Percentiles rank a stretch among this genome's conserved stretches.
phyloP scores from a whole-genome alignment of 2,888 invertebrate species.

The Nomada fucata region DNA sequence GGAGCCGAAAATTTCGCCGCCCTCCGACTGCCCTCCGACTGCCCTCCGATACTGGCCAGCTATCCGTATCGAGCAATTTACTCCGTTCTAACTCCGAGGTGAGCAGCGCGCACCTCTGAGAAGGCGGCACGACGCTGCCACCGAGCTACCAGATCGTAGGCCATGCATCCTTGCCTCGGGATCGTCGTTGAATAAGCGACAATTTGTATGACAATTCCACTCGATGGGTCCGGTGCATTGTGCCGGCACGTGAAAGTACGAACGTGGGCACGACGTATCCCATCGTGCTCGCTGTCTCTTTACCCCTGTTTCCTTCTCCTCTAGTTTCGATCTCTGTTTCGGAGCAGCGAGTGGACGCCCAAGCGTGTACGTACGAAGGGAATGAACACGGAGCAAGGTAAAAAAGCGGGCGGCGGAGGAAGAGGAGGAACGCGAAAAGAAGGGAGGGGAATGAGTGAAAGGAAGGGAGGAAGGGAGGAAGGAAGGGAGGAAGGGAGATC shows the following conservation, averaged over 20 bases:
- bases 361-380: neutral
- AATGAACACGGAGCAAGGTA: neutral
- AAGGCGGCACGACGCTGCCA: constrained; percentile 39
- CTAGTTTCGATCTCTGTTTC: constrained; percentile 50
- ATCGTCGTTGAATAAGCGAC: constrained; percentile 76
- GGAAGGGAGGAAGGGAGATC: constrained; percentile 59
- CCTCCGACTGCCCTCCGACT: no score
- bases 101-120: constrained; percentile 1
- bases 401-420: constrained; percentile 1
- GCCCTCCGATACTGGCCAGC: neutral
- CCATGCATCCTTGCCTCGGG: constrained; percentile 60
- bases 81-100: neutral
- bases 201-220: constrained; percentile 81
- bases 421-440: constrained; percentile 19
- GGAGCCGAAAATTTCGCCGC: neutral
- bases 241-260: constrained; percentile 73
- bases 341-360: constrained; percentile 44
- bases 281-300: constrained; percentile 57
- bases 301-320: constrained; percentile 24
- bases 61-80: constrained; percentile 4
- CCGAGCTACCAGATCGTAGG: constrained; percentile 53
- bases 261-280: constrained; percentile 68
- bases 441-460: no score
- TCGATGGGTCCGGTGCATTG: constrained; percentile 73
- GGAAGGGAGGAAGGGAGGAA: constrained; percentile 35